A percentile compares a stretch with the other conserved stretches of the same genome.
Conservation (phyloP, 37 sponge, comb jelly and placozoan species). For the Hexactinellida sp. region DNA sequence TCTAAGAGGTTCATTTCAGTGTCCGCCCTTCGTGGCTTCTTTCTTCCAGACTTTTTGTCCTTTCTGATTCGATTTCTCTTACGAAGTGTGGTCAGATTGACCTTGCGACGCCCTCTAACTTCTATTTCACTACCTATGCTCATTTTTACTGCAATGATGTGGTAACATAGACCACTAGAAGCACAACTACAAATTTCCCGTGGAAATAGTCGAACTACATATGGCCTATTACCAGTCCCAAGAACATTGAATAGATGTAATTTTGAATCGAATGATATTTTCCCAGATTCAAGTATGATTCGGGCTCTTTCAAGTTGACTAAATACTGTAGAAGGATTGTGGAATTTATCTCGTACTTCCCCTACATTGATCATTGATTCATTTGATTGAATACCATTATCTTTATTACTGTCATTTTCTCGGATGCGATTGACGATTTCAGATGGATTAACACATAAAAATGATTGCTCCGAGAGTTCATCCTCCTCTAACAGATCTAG, state of each 20-base stretch:
- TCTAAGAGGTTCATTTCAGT: neutral
- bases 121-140: slow-evolving; percentile 17
- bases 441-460: neutral
- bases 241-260: neutral
- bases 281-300: neutral
- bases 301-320: neutral
- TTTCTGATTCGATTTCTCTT: slow-evolving; percentile 15
- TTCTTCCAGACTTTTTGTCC: slow-evolving; percentile 30
- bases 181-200: neutral
- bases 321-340: neutral
- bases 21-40: slow-evolving; percentile 12
- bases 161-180: too few relatives aligned
- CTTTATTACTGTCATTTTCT: neutral
- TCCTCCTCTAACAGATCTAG: too few relatives aligned
- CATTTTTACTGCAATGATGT: too few relatives aligned
- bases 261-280: neutral
- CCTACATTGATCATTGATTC: neutral
- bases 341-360: neutral
- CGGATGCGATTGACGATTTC: neutral
- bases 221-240: neutral
- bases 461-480: neutral
- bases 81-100: neutral
- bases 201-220: neutral
- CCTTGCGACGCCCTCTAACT: neutral
- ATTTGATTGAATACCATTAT: neutral